Evolutionary conservation across 2,888 invertebrate genomes (phyloP).

Genomic region (Dioctria rufipes): DNA sequence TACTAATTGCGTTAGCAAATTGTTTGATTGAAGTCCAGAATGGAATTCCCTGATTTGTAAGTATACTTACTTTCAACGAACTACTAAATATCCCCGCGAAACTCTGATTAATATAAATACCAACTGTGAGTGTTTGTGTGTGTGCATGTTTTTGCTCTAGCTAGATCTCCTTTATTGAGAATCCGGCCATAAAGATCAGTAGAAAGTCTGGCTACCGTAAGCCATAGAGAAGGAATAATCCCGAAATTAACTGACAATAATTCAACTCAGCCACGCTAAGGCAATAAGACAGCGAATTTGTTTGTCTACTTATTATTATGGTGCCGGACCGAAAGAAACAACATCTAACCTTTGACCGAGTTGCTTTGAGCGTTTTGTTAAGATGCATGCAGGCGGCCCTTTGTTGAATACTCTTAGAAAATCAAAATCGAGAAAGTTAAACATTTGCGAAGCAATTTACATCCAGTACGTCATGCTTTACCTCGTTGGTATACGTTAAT

Average conservation of each 20-base stretch:
- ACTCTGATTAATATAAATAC: not conserved
- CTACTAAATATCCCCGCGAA: not conserved
- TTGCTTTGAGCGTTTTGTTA: constrained; percentile 29
- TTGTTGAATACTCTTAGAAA: constrained; percentile 43
- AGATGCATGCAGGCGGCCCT: constrained; percentile 49
- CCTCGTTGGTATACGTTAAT: constrained; percentile 5
- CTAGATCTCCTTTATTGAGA: too few species aligned
- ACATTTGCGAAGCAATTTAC: constrained; percentile 27
- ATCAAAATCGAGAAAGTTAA: constrained; percentile 30
- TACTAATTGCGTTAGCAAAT: constrained; percentile 55
- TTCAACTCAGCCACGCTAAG: not conserved
- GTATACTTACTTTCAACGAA: constrained; percentile 5
- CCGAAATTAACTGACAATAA: not conserved
- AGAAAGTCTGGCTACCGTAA: too few species aligned
- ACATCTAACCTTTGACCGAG: constrained; percentile 39
- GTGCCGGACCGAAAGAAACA: not conserved
- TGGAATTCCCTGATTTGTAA: constrained; percentile 27
- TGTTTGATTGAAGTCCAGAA: constrained; percentile 55
- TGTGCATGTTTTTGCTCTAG: not conserved
- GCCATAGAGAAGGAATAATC: too few species aligned
- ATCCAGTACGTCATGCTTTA: not conserved
- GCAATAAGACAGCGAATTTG: not conserved
- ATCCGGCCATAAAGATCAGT: too few species aligned
- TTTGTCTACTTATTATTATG: not conserved
- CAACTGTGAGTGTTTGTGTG: not conserved